Evolutionary conservation across 2,888 invertebrate species (phyloP), one percentile per base, ranked within the genome.

Genomic region (Trachelus iudaicus): DNA sequence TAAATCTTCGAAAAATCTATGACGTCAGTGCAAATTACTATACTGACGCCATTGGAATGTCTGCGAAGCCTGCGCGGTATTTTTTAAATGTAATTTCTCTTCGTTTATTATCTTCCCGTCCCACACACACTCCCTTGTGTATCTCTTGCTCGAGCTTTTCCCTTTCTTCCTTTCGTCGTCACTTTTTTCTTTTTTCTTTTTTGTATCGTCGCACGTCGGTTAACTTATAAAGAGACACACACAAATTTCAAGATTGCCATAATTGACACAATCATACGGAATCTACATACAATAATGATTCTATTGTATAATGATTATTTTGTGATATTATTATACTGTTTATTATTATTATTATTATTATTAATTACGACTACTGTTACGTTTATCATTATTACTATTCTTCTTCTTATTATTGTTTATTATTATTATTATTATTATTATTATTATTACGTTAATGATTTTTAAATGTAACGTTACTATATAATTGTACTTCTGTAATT

Each of bases 311-410:
- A 87, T 78, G 80, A 85, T 86, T 86, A 87, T 84, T 86, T 87
- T 89, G 88, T 89, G 89, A 88, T 89, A 89, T 79, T 83, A 82
- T 82, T 81, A 82, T 81, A 78, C 78, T 81, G 77, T 75, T 71
- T 79, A 78, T 68, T 76, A 77, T 71, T 84, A 56, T 56, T 37
- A 37, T 37, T 37, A 37, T 37, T 80, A 77, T 71, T 56, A 56
- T 56, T 56, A 56, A 56, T 56, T 56, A 56, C 56, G 9, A 23
- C 9, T 56, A 56, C 56, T 23, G 23, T 56, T 56, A 56, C 56
- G 56, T 56, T 56, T 35, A 75, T 75, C 4, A 35, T 37, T 75
- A 75, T 75, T 75, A 30, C 33, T 75, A 40, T 77, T 76, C n/a
- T 73, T 69, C 56, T 40, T 73, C 77, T 69, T 77, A 12, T 75